These are phyloP conservation scores for Panulirus ornatus DNA, from an alignment of 1,140 invertebrate species.

Conservation along the genomic window DNA sequence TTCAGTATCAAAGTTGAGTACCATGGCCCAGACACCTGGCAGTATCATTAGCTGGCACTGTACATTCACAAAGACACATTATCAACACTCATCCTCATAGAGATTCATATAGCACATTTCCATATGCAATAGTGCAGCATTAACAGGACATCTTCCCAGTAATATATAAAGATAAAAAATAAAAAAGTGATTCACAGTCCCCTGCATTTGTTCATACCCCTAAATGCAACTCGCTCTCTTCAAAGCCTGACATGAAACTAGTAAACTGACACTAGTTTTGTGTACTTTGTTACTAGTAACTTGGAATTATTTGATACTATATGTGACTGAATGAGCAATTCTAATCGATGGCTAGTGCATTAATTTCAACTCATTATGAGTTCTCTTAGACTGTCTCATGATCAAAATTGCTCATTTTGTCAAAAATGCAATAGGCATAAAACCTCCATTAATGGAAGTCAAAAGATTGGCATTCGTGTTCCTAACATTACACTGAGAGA, in stretches of 20 bases:
- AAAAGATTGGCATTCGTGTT: constrained; percentile 24
- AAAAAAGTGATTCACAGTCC: neutral
- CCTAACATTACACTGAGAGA: constrained; percentile 46
- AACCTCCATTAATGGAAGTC: constrained; percentile 36
- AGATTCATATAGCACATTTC: constrained; percentile 9
- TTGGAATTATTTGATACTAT: neutral
- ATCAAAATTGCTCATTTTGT: constrained; percentile 23
- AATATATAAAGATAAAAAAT: neutral
- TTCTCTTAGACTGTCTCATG: neutral
- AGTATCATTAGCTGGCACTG: neutral
- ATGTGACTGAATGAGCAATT: neutral
- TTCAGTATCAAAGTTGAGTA: neutral
- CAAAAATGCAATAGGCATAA: constrained; percentile 44
- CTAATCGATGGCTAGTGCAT: neutral
- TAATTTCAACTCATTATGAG: neutral
- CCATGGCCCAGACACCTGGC: neutral
- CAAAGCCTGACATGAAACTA: constrained; percentile 47
- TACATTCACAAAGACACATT: neutral
- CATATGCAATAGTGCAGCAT: neutral
- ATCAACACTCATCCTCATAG: neutral
- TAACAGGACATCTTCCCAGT: neutral
- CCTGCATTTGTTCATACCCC: constrained; percentile 40
- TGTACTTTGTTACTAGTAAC: constrained; percentile 4
- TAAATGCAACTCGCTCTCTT: constrained; percentile 5
- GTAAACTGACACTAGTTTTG: constrained; percentile 8